Evolutionary conservation across 2,888 invertebrate species (phyloP).

Genomic region (Homarus gammarus): DNA sequence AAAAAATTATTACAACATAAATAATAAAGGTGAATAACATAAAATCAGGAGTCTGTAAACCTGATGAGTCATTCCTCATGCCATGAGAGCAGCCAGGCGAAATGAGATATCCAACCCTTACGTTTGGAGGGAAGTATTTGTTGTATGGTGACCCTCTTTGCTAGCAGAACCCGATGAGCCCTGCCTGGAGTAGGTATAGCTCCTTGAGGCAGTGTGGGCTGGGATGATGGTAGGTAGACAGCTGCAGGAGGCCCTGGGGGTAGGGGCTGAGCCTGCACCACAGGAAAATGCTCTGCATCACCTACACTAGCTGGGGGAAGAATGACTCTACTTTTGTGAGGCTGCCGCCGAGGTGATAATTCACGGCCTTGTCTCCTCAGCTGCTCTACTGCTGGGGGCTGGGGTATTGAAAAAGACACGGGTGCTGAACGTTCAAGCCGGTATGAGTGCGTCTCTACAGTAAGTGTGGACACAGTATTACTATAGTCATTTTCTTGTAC

Average conservation of each 20-base stretch:
- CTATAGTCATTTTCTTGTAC: not conserved
- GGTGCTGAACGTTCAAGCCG: slow-evolving; percentile 42
- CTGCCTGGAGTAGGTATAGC: slow-evolving; percentile 66
- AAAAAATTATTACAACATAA: slow-evolving; percentile 19
- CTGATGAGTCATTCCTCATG: slow-evolving; percentile 67
- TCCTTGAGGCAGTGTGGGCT: slow-evolving; percentile 43
- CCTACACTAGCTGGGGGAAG: slow-evolving; percentile 42
- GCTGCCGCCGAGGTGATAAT: slow-evolving; percentile 30
- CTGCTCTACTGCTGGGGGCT: slow-evolving; percentile 47
- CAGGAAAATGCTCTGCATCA: slow-evolving; percentile 64
- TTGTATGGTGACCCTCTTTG: slow-evolving; percentile 81
- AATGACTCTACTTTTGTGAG: slow-evolving; percentile 11
- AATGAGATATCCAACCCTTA: slow-evolving; percentile 76
- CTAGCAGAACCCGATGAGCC: slow-evolving; percentile 79
- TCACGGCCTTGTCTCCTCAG: slow-evolving; percentile 56
- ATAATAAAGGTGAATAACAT: slow-evolving; percentile 20
- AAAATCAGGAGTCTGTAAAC: slow-evolving; percentile 62
- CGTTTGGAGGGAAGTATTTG: slow-evolving; percentile 83
- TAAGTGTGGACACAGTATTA: slow-evolving; percentile 46
- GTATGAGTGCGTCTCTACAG: slow-evolving; percentile 63
- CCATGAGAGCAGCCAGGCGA: slow-evolving; percentile 56
- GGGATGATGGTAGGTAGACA: slow-evolving; percentile 67
- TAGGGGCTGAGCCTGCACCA: slow-evolving; percentile 68
- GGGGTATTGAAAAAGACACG: slow-evolving; percentile 47
- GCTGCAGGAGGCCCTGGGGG: slow-evolving; percentile 67